Conservation (phyloP, 2,113 vertebrate genomes). For the Cinclus mexicanus region DNA sequence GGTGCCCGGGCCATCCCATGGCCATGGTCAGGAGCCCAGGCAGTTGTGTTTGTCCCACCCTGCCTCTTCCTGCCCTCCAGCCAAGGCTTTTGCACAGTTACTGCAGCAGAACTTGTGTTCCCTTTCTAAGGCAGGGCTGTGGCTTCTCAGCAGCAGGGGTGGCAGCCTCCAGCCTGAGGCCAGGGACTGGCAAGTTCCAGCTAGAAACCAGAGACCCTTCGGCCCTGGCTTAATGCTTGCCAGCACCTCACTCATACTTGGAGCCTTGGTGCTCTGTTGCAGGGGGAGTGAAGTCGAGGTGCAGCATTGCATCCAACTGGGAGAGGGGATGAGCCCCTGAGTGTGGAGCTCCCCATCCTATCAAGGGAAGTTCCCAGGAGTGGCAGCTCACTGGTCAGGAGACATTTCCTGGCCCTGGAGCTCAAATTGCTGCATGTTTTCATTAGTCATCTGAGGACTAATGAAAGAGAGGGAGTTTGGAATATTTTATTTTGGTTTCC, state of each 20-base stretch:
- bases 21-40: accelerated
- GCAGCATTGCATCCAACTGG: accelerated
- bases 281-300: not conserved
- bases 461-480: not conserved
- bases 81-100: not conserved
- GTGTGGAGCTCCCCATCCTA: not conserved
- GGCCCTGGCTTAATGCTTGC: not conserved
- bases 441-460: not conserved
- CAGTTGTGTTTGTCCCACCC: not conserved
- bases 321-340: not conserved
- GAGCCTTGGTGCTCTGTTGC: not conserved
- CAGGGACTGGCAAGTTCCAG: not conserved
- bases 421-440: not conserved
- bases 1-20: not conserved
- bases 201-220: not conserved
- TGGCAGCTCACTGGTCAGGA: not conserved
- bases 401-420: not conserved
- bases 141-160: not conserved
- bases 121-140: not conserved
- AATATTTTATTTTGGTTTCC: not conserved
- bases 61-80: not conserved
- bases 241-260: accelerated
- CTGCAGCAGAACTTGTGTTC: not conserved
- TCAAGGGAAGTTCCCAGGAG: not conserved
- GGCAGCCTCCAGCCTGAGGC: not conserved